These are phyloP conservation scores for Struthidea cinerea DNA, from an alignment of 2,113 vertebrate genomes.

Conservation along the genomic window DNA sequence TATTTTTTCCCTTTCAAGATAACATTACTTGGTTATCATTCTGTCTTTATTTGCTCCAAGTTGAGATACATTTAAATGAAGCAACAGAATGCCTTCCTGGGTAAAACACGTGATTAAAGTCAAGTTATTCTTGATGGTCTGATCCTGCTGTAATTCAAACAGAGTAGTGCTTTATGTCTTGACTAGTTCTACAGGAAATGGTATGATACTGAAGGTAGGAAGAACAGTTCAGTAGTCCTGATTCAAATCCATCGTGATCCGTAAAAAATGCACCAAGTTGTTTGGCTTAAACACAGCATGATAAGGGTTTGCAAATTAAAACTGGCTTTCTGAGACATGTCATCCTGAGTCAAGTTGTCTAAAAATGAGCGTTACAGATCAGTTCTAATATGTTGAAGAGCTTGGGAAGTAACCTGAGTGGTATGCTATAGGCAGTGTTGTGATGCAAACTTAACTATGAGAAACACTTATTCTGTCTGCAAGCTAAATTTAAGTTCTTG, in stretches of 20 bases:
- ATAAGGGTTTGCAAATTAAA: background rate
- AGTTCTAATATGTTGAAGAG: background rate
- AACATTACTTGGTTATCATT: background rate
- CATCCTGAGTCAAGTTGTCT: background rate
- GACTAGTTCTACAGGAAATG: background rate
- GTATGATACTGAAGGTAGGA: background rate
- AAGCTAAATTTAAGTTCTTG: background rate
- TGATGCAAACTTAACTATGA: background rate
- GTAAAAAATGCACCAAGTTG: background rate
- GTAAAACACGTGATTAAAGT: background rate
- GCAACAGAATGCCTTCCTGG: background rate
- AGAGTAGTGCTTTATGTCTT: background rate
- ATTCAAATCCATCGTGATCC: background rate
- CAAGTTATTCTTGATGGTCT: background rate
- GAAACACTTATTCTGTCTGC: background rate
- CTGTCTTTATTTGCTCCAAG: background rate
- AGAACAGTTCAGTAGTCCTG: background rate
- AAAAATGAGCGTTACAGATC: background rate
- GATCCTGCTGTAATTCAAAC: background rate
- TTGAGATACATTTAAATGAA: background rate
- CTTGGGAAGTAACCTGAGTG: background rate
- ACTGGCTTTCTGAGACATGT: background rate
- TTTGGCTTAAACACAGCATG: background rate
- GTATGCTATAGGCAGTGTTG: background rate
- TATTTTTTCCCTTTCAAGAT: background rate